Conservation (phyloP, 2,113 vertebrate genomes). For the Emberiza fucata region DNA sequence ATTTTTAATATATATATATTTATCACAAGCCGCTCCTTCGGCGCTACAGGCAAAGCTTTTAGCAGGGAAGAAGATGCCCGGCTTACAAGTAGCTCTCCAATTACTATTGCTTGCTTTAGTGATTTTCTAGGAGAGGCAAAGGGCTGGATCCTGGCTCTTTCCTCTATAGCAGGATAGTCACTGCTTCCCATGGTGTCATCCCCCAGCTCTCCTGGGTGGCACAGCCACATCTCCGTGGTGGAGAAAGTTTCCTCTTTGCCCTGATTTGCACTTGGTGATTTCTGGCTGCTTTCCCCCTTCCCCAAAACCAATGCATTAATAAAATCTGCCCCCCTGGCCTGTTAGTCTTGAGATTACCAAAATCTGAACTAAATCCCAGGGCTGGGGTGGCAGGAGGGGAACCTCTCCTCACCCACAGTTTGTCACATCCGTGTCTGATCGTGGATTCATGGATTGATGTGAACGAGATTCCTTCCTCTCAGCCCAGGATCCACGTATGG, state of each 20-base stretch:
- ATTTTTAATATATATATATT: constrained; percentile 34
- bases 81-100: background rate
- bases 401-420: background rate
- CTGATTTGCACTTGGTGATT: background rate
- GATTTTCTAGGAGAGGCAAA: background rate
- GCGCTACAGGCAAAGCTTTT: constrained; percentile 40
- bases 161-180: background rate
- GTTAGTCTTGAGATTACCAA: background rate
- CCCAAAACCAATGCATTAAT: background rate
- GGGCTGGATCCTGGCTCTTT: background rate
- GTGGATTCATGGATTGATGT: background rate
- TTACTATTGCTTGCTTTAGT: constrained; percentile 9
- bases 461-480: background rate
- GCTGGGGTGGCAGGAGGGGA: background rate
- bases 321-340: background rate
- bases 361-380: background rate
- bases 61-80: background rate
- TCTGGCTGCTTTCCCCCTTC: background rate
- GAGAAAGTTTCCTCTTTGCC: background rate
- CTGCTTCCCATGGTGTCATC: background rate
- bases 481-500: background rate
- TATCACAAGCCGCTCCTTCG: background rate
- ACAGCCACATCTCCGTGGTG: fast-evolving
- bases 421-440: fast-evolving
- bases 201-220: background rate